A percentile compares a stretch with the other conserved stretches of the same genome.
These are phyloP conservation scores for Papilio elwesi DNA, from an alignment of 2,888 invertebrate species.

Conservation along the genomic window DNA sequence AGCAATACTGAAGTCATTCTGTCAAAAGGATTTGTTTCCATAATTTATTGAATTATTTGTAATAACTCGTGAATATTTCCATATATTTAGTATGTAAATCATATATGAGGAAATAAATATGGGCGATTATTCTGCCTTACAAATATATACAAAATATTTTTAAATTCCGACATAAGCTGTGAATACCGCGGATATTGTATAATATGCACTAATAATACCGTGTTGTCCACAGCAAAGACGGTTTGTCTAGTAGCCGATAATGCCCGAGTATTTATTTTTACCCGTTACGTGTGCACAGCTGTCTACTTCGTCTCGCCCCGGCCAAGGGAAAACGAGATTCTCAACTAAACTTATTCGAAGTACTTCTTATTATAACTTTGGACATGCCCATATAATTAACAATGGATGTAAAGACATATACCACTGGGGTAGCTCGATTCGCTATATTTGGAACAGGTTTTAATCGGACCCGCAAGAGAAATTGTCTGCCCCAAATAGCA, in stretches of 20 bases:
- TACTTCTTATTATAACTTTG: slow-evolving; percentile 51
- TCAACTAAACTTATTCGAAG: slow-evolving; percentile 54
- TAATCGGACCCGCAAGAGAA: slow-evolving; percentile 60
- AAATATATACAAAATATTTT: background rate
- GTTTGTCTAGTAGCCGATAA: slow-evolving; percentile 79
- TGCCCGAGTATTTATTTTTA: slow-evolving; percentile 83
- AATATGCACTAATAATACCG: slow-evolving; percentile 72
- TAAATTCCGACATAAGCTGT: slow-evolving; percentile 19
- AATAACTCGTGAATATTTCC: no score
- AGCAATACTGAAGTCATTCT: no score
- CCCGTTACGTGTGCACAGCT: slow-evolving; percentile 81
- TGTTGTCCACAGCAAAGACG: slow-evolving; percentile 76
- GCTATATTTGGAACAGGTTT: slow-evolving; percentile 76
- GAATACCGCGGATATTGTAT: slow-evolving; percentile 46
- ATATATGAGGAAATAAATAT: background rate
- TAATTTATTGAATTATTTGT: no score
- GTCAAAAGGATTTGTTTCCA: no score
- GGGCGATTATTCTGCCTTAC: background rate
- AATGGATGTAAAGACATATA: slow-evolving; percentile 41
- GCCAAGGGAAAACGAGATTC: slow-evolving; percentile 66
- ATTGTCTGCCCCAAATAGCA: slow-evolving; percentile 62
- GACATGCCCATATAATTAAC: slow-evolving; percentile 43
- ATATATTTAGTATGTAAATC: background rate
- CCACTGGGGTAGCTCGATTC: slow-evolving; percentile 54
- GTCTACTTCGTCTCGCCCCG: slow-evolving; percentile 76